Base-by-base conservation (phyloP, 2,888 invertebrate genomes). In the Fissipunctia ypsillon region DNA sequence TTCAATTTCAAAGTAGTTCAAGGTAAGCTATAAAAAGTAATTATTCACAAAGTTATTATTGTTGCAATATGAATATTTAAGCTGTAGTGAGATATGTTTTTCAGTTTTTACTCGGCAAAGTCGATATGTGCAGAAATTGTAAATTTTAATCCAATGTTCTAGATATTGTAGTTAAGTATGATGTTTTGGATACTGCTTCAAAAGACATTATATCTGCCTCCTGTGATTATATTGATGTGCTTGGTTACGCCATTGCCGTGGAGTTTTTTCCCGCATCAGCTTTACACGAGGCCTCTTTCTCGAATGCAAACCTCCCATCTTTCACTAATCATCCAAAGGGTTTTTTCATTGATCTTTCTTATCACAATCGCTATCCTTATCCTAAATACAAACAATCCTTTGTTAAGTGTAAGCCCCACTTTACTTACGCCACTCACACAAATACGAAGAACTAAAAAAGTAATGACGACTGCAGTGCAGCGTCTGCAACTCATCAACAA, bases 1-100 rank as follows among this genome's bases (percentile, higher is more conserved):
- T 54, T 61, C 41, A 60, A 71, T 78, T 76, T 52, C 52, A 52
- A 76, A 73, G 57, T 80, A 64, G 76, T 52, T 73, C 80, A 79
- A 73, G 80, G 80, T 57, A 66, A 52, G 50, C 35, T 59, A 64
- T 73, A 76, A 79, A 54, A 77, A 64, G 38, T 73, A 54, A 72
- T 64, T 72, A 77, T 80, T 65, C 80, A 60, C 48, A 35, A 52
- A 73, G 71, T 71, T 60, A 75, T 60, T 75, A 61, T 54, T 80
- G 65, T 80, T 66, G 64, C 81, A 80, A 54, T 61, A 74, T 65
- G 65, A 52, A 79, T 57, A 64, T 38, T 52, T 57, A 25, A 59
- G 28, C 50, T 71, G 10, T 45, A 77, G 28, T 69, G 25, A 78
- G 38, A 52, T 0, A 2, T 52, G n/a, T 43, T 43, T 50, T 63